A percentile compares a stretch with the other conserved stretches of the same genome.
Evolutionary conservation across 2,888 invertebrate genomes (phyloP).

Genomic region (Drosophila stalkeri): DNA sequence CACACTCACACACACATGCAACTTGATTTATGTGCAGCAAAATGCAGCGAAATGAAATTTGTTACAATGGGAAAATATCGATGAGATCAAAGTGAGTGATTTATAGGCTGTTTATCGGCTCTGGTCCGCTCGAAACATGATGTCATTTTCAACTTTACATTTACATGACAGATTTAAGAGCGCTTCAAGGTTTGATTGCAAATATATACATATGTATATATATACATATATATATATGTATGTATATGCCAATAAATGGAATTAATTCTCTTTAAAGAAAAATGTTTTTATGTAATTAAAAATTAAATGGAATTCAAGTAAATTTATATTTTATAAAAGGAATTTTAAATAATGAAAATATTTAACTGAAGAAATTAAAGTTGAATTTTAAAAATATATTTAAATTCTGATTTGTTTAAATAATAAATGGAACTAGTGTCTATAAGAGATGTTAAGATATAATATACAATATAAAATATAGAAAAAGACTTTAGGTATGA

Average conservation of each 20-base stretch:
- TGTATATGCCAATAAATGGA: neutral
- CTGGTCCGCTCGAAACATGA: conserved; percentile 48
- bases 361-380: neutral
- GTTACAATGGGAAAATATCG: conserved; percentile 62
- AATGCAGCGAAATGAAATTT: conserved; percentile 75
- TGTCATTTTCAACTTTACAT: conserved; percentile 60
- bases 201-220: conserved; percentile 3
- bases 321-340: neutral
- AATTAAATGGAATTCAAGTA: neutral
- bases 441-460: too few relatives aligned
- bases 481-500: too few relatives aligned
- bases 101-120: conserved; percentile 71
- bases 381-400: too few relatives aligned
- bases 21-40: conserved; percentile 68
- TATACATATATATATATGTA: conserved; percentile 1
- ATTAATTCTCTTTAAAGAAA: neutral
- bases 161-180: conserved; percentile 52
- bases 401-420: too few relatives aligned
- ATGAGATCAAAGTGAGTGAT: conserved; percentile 75
- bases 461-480: too few relatives aligned
- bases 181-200: conserved; percentile 12
- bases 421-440: too few relatives aligned
- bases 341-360: too few relatives aligned
- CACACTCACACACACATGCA: conserved; percentile 21
- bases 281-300: neutral